phyloP scores from a whole-genome alignment of 2,113 vertebrate species.

The Chamaea fasciata region DNA sequence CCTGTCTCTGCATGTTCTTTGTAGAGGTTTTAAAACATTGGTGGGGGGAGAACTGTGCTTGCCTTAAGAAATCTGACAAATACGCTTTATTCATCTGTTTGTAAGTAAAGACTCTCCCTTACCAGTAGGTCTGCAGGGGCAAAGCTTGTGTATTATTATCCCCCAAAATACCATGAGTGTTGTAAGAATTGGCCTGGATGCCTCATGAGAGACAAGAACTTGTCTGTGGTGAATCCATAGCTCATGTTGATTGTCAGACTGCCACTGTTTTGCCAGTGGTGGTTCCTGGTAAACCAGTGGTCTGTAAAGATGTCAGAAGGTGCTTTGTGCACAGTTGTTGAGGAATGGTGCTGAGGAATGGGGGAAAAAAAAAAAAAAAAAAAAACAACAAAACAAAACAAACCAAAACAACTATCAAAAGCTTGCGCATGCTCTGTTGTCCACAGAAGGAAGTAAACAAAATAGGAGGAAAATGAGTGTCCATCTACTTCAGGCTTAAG shows the following conservation, averaged over 20 bases:
- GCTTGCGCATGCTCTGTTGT: rapidly evolving
- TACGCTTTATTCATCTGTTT: rapidly evolving
- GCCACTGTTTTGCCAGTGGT: neutral
- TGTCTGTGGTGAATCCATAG: neutral
- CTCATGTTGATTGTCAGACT: neutral
- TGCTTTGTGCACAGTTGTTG: neutral
- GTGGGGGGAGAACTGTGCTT: neutral
- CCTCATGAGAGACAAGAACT: neutral
- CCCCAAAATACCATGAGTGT: neutral
- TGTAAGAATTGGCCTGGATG: neutral
- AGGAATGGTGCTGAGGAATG: no score
- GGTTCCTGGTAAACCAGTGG: neutral
- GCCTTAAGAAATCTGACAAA: neutral
- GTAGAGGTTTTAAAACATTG: neutral
- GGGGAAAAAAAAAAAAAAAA: no score
- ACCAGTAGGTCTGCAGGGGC: neutral
- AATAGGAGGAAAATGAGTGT: neutral
- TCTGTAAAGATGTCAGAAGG: neutral
- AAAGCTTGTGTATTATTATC: neutral
- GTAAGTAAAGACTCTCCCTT: neutral
- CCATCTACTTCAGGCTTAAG: neutral
- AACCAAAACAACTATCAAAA: neutral
- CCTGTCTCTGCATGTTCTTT: neutral
- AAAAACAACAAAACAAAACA: no score
- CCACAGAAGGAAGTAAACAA: neutral